Base-by-base conservation (phyloP, 1,140 invertebrate genomes). In the Conopomorpha cramerella region DNA sequence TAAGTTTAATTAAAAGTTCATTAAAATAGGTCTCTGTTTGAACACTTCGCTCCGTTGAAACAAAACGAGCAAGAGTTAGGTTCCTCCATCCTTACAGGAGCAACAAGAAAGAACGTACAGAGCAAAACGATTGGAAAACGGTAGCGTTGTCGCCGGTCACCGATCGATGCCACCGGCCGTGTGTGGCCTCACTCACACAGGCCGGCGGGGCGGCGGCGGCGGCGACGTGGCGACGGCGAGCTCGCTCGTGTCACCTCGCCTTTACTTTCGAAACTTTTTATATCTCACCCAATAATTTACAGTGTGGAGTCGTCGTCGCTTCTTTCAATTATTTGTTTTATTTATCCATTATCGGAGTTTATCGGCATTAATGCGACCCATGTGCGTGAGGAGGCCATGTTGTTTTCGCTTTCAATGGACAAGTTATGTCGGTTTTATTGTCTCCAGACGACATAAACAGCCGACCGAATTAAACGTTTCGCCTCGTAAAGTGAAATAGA, bases 261-360 rank as follows among this genome's bases (percentile, higher is more conserved):
- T 37, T 36, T 38, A 31, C 36, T 39, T 38, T 17, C 29, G 14
- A 23, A 12, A 13, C 14, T 31, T 26, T 38, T 38, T 38, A 16
- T 46, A 43, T 48, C 45, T 45, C 25, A 36, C 35, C 38, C 44
- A 38, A 51, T 54, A 51, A 46, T 42, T 45, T 45, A 49, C 40
- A 37, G 38, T 23, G 15, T 18, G 18, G 42, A 29, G 12, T 7
- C 13, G 30, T 13, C 13, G 30, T 11, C 11, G n/a, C n/a, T n/a
- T n/a, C n/a, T 45, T 50, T 52, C 46, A 55, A 54, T 51, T 59
- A 49, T 48, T 51, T 48, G 44, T 49, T 51, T 45, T 45, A 45
- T 42, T 43, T 37, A 25, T 17, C 39, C 11, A 4, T 35, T 45
- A 46, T 54, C 39, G 38, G 29, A 25, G 32, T 34, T 36, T 50